These are phyloP conservation scores for Coelopa pilipes DNA, from an alignment of 2,888 invertebrate species.

Conservation along the genomic window DNA sequence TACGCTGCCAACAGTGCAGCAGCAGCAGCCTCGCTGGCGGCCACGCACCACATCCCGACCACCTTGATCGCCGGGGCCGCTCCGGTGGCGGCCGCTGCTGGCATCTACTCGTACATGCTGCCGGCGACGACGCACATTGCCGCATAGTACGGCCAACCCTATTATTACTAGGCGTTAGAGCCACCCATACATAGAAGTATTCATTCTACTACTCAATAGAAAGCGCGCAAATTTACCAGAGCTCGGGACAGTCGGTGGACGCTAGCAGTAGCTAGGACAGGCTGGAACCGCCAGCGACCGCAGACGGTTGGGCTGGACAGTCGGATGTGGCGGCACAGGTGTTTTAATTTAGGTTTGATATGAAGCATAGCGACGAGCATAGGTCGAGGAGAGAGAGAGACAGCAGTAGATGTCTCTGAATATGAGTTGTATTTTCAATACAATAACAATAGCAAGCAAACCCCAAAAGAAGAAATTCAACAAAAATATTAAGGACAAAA, in stretches of 20 bases:
- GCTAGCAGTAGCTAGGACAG: neutral
- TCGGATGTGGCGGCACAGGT: slow-evolving; percentile 1
- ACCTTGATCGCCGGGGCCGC: slow-evolving; percentile 53
- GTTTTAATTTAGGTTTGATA: neutral
- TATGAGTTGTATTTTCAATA: too few species aligned
- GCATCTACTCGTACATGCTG: slow-evolving; percentile 64
- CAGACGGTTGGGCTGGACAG: neutral
- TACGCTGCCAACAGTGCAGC: slow-evolving; percentile 41
- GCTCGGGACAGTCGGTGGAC: neutral
- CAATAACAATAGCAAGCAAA: too few species aligned
- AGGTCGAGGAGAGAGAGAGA: too few species aligned
- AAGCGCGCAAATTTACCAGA: slow-evolving; percentile 30
- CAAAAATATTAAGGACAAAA: too few species aligned
- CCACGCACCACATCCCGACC: slow-evolving; percentile 53
- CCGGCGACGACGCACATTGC: slow-evolving; percentile 64
- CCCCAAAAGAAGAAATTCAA: too few species aligned
- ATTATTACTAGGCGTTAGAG: slow-evolving; percentile 40
- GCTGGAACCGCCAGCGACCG: neutral
- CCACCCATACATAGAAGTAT: slow-evolving; percentile 43
- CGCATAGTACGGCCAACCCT: slow-evolving; percentile 58
- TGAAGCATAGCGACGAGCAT: neutral
- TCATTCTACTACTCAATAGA: slow-evolving; percentile 42
- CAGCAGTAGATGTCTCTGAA: too few species aligned
- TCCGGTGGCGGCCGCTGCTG: slow-evolving; percentile 52
- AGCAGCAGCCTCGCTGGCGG: slow-evolving; percentile 52